phyloP scores from a whole-genome alignment of 1,140 invertebrate species.

The Cherax quadricarinatus region DNA sequence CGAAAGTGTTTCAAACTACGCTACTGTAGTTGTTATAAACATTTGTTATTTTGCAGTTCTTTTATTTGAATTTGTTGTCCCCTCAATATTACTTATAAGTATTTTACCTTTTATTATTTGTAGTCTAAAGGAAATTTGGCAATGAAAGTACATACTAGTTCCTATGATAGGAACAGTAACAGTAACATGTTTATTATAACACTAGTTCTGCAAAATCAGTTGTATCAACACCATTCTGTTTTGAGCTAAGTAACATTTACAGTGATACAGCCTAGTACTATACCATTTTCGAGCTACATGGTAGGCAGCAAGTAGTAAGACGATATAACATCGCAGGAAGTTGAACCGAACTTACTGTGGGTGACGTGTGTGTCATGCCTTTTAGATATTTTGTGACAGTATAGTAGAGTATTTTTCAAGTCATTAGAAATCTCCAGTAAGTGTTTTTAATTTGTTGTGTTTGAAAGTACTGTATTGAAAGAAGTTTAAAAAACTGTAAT shows the following conservation, averaged over 20 bases:
- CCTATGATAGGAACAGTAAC: too few species aligned
- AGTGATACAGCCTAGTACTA: background rate
- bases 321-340: background rate
- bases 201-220: too few species aligned
- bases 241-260: background rate
- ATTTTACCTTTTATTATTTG: too few species aligned
- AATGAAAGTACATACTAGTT: too few species aligned
- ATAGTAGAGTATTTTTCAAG: background rate
- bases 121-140: too few species aligned
- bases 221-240: too few species aligned
- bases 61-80: too few species aligned
- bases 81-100: too few species aligned
- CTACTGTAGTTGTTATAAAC: too few species aligned
- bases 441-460: background rate
- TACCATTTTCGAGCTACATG: background rate
- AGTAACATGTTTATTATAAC: too few species aligned
- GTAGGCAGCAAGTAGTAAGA: background rate
- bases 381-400: background rate
- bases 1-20: too few species aligned
- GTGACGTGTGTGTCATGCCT: background rate
- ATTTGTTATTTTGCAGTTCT: too few species aligned
- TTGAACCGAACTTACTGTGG: background rate
- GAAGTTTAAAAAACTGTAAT: background rate
- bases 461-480: background rate
- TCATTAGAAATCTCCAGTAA: conserved; percentile 3